Percentiles rank a stretch among this genome's conserved stretches.
Evolutionary conservation across 2,888 invertebrate species (phyloP).

Genomic region (Bedellia somnulentella): DNA sequence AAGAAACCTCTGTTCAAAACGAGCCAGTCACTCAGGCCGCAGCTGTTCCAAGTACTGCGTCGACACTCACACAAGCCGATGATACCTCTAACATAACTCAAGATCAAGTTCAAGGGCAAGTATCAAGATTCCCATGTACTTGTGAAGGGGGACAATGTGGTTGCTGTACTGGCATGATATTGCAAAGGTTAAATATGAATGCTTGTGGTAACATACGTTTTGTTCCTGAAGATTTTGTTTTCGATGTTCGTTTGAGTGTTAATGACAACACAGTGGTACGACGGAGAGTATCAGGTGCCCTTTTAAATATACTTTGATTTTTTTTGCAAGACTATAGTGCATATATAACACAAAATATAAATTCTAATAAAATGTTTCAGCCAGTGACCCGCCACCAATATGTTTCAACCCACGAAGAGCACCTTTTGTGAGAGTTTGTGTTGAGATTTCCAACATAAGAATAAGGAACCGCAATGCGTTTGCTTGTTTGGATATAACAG

Average conservation of each 20-base stretch:
- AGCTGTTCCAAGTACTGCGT: constrained; percentile 10
- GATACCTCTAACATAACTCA: constrained; percentile 12
- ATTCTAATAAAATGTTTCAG: too few species aligned
- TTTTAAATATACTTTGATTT: not conserved
- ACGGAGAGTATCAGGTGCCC: constrained; percentile 70
- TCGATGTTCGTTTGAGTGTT: constrained; percentile 70
- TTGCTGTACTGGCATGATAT: constrained; percentile 68
- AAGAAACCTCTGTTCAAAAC: not conserved
- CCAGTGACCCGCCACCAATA: constrained; percentile 73
- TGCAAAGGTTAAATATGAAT: constrained; percentile 68
- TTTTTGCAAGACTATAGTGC: too few species aligned
- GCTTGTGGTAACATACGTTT: constrained; percentile 79
- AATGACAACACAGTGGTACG: constrained; percentile 74
- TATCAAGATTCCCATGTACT: constrained; percentile 62
- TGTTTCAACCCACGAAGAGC: constrained; percentile 73
- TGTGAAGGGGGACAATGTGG: constrained; percentile 66
- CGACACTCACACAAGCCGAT: constrained; percentile 21
- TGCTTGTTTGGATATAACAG: constrained; percentile 76
- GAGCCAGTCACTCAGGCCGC: constrained; percentile 7
- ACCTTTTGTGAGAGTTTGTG: constrained; percentile 69
- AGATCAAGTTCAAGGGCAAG: constrained; percentile 36
- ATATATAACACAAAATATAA: too few species aligned
- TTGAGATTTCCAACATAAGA: constrained; percentile 77
- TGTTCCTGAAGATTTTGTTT: constrained; percentile 79
- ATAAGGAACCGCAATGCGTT: constrained; percentile 78